Evolutionary conservation across 2,797 vertebrate genomes (phyloP).

Genomic region (Macropus fuliginosus): DNA sequence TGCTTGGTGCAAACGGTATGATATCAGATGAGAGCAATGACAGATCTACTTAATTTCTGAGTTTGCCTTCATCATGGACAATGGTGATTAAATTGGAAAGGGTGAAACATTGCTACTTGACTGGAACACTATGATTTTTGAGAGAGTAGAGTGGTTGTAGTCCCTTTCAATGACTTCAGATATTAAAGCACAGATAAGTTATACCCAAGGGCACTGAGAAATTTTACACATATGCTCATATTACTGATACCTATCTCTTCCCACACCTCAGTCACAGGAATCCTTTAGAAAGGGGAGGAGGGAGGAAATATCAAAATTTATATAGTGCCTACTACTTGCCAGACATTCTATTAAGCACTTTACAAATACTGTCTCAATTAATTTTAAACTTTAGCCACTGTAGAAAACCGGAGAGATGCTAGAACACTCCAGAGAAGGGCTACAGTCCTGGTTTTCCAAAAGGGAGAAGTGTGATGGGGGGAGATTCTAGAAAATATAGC

Average conservation of each 20-base stretch:
- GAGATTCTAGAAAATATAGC: background rate
- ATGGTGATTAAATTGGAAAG: conserved; percentile 13
- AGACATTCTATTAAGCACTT: background rate
- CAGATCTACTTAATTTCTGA: background rate
- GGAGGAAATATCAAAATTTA: background rate
- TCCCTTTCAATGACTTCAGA: background rate
- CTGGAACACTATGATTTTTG: background rate
- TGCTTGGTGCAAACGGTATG: conserved; percentile 6
- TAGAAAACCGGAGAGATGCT: background rate
- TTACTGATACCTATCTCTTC: background rate
- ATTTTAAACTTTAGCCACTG: background rate
- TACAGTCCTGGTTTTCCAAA: background rate
- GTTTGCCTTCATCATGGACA: conserved; percentile 20
- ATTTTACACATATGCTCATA: background rate
- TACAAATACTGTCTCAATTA: background rate
- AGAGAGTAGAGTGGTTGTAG: background rate
- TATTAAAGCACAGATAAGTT: background rate
- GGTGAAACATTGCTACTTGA: conserved; percentile 1
- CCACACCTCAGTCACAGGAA: background rate
- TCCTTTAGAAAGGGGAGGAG: background rate
- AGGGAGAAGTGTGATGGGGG: rapidly evolving
- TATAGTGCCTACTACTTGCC: background rate
- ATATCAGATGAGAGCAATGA: conserved; percentile 15
- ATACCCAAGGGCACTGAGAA: background rate
- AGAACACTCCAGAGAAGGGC: background rate